Evolutionary conservation across 2,888 invertebrate genomes (phyloP).

Genomic region (Agrotis clavis): DNA sequence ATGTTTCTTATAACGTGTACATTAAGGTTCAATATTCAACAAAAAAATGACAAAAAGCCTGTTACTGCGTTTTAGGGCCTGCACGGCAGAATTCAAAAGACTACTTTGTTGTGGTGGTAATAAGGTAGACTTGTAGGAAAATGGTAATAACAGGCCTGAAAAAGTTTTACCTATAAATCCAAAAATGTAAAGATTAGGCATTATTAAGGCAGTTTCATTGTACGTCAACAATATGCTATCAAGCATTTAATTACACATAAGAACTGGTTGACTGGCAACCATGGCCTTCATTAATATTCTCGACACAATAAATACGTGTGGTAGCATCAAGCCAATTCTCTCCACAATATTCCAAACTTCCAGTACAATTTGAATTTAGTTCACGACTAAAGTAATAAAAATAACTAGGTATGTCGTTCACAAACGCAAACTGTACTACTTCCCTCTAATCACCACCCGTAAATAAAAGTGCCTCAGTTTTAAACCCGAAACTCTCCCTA

Average conservation of each 20-base stretch:
- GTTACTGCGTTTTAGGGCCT: too few relatives aligned
- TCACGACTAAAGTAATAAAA: neutral
- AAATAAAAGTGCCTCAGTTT: slow-evolving; percentile 11
- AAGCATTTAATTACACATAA: neutral
- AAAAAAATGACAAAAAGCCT: too few relatives aligned
- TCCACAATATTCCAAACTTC: neutral
- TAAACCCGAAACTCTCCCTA: neutral
- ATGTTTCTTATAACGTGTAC: too few relatives aligned
- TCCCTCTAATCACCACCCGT: neutral
- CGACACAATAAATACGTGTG: too few relatives aligned
- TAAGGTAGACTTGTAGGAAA: neutral
- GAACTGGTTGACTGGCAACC: neutral
- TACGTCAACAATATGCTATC: too few relatives aligned
- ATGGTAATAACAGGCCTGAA: too few relatives aligned
- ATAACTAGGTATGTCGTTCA: neutral
- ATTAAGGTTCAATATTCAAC: too few relatives aligned
- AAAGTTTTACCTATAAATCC: too few relatives aligned
- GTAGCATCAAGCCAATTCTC: neutral
- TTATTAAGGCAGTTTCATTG: too few relatives aligned
- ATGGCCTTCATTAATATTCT: neutral
- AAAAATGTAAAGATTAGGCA: too few relatives aligned
- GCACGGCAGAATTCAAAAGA: too few relatives aligned
- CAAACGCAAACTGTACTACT: neutral
- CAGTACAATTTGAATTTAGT: neutral
- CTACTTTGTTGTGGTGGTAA: too few relatives aligned